These are phyloP conservation scores for Zelleria hepariella DNA, from an alignment of 2,888 invertebrate genomes.

Conservation along the genomic window DNA sequence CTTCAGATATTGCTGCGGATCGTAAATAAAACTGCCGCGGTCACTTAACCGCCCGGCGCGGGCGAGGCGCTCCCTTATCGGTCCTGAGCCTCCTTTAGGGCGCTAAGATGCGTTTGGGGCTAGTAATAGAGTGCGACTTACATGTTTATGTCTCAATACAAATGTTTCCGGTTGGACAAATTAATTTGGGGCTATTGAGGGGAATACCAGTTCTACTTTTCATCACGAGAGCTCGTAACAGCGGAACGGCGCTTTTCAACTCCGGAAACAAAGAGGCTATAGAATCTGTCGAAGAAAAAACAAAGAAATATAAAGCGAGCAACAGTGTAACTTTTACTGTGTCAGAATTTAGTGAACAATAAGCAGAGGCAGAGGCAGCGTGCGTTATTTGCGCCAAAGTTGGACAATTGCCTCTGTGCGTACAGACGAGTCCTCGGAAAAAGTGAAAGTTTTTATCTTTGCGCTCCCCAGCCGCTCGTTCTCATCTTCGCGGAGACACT, in stretches of 20 bases:
- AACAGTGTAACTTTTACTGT: background rate
- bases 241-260: background rate
- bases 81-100: background rate
- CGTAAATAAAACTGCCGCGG: conserved; percentile 56
- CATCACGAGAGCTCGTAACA: background rate
- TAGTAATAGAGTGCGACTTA: background rate
- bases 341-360: background rate
- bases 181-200: background rate
- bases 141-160: background rate
- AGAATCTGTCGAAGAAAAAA: background rate
- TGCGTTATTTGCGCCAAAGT: background rate
- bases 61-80: background rate
- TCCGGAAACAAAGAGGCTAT: background rate
- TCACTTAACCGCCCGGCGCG: conserved; percentile 13
- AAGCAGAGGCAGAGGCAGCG: background rate
- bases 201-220: background rate
- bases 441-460: conserved; percentile 68
- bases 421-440: conserved; percentile 25
- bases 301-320: background rate
- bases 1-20: conserved; percentile 58
- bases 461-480: conserved; percentile 53
- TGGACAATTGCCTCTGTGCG: background rate
- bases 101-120: background rate
- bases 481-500: conserved; percentile 49
- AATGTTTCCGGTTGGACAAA: background rate